A percentile compares a stretch with the other conserved stretches of the same genome.
Conservation (phyloP, 1,140 invertebrate species). For the Brachionus angularis region DNA sequence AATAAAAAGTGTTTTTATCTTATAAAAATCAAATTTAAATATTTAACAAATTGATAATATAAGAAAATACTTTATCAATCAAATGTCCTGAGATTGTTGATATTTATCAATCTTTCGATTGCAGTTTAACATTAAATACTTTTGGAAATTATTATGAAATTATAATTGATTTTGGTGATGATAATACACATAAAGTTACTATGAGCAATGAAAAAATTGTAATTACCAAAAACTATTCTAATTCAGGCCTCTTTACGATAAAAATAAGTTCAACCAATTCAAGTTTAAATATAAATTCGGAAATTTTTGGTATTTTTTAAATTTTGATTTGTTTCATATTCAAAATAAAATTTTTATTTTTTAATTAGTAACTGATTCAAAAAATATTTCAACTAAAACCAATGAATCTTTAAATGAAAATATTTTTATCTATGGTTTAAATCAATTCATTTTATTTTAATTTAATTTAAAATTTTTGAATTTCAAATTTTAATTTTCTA, state of each 20-base stretch:
- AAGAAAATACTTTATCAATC: neutral
- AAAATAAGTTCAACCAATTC: no score
- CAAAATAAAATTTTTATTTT: no score
- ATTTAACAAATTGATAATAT: neutral
- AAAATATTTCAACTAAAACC: no score
- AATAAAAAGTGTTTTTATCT: neutral
- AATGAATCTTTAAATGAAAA: neutral
- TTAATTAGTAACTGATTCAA: no score
- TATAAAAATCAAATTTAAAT: no score
- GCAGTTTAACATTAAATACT: neutral
- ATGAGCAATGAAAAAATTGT: no score
- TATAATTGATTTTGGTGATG: constrained; percentile 10
- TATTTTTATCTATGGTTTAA: neutral
- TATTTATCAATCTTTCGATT: neutral
- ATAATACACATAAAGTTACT: neutral
- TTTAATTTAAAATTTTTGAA: no score
- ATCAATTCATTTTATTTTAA: neutral
- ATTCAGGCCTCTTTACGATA: neutral
- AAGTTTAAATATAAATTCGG: no score
- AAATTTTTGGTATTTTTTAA: no score
- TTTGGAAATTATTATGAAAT: neutral
- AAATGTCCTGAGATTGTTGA: neutral
- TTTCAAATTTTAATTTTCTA: no score
- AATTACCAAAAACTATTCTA: neutral
- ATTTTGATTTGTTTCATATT: no score